Base-by-base conservation (phyloP, 1,140 invertebrate genomes). In the Aphaenogaster rudis region DNA sequence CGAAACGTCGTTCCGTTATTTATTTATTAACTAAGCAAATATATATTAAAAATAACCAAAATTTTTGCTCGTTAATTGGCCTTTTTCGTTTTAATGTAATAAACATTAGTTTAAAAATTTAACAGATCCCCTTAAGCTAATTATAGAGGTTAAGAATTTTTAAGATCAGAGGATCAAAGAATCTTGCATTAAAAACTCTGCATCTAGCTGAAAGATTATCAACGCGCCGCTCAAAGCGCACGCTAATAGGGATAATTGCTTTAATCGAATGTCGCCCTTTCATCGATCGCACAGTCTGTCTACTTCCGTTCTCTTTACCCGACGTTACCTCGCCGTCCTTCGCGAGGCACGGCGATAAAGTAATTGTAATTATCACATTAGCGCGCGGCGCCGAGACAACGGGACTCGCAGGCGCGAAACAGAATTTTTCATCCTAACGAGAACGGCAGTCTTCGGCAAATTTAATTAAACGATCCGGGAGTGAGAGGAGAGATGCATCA, bases 301-400 rank as follows among this genome's bases (percentile, higher is more conserved):
- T 71, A 42, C 64, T 45, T 67, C 17, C 11, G 1, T 64, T 21
- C 74, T 57, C 80, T 88, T 54, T 11, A 42, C 45, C 11, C 69
- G n/a, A 42, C 42, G 59, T 45, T 36, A 3, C 5, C 8, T 71
- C 13, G 36, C n/a, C 42, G 69, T 7, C 54, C 17, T 76, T 59
- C 28, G n/a, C 42, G 61, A 57, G 48, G 45, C 61, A 77, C 72
- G 57, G 57, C 77, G 81, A 91, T 90, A 88, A 86, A 91, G 78
- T 88, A 89, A 91, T 91, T 91, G 91, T 88, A 91, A 91, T 91
- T 91, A 91, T 91, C 90, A 77, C 86, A 90, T 90, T 90, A 90
- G 57, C 88, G 21, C 5, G 54, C 8, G 17, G 21, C 71, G 59
- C 61, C 45, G 71, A 76, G 72, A 63, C 61, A 61, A 45, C 84